These are phyloP conservation scores for Sandelia bainsii DNA, from an alignment of 2,797 vertebrate species.

Conservation along the genomic window DNA sequence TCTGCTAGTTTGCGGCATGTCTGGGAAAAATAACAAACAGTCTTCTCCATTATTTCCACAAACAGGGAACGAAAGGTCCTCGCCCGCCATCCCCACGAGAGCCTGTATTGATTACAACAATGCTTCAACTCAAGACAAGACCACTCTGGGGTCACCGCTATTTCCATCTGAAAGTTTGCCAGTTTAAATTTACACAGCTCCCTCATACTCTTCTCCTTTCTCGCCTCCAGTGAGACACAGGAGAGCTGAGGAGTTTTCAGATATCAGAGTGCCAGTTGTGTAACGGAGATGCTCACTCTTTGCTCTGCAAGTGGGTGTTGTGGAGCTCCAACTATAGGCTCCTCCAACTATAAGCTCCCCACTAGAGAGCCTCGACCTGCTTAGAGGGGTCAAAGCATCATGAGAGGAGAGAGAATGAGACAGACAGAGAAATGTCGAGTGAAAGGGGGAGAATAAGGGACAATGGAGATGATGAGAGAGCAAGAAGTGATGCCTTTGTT, in stretches of 20 bases:
- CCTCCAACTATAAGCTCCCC: conserved; percentile 78
- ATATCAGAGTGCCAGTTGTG: conserved; percentile 84
- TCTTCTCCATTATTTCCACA: conserved; percentile 87
- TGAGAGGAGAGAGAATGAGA: conserved; percentile 62
- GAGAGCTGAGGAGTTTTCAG: conserved; percentile 76
- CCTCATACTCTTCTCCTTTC: conserved; percentile 74
- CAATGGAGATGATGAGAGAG: conserved; percentile 68
- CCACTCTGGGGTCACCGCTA: conserved; percentile 85
- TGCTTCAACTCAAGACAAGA: conserved; percentile 86
- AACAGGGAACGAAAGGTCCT: conserved; percentile 87
- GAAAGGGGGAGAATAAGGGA: conserved; percentile 64
- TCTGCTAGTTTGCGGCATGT: conserved; percentile 84
- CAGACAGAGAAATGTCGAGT: conserved; percentile 52
- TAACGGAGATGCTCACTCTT: conserved; percentile 84
- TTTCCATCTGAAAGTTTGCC: conserved; percentile 89
- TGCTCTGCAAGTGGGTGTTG: conserved; percentile 87
- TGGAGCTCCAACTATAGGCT: conserved; percentile 82
- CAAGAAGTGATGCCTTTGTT: conserved; percentile 73
- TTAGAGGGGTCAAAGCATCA: conserved; percentile 84
- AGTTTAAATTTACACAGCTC: conserved; percentile 86
- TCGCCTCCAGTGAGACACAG: conserved; percentile 81
- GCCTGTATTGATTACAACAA: conserved; percentile 88
- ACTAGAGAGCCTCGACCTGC: conserved; percentile 82
- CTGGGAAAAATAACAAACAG: conserved; percentile 87
- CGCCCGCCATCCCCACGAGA: conserved; percentile 82